These are phyloP conservation scores for Asarcornis scutulata DNA, from an alignment of 2,113 vertebrate species.

Conservation along the genomic window DNA sequence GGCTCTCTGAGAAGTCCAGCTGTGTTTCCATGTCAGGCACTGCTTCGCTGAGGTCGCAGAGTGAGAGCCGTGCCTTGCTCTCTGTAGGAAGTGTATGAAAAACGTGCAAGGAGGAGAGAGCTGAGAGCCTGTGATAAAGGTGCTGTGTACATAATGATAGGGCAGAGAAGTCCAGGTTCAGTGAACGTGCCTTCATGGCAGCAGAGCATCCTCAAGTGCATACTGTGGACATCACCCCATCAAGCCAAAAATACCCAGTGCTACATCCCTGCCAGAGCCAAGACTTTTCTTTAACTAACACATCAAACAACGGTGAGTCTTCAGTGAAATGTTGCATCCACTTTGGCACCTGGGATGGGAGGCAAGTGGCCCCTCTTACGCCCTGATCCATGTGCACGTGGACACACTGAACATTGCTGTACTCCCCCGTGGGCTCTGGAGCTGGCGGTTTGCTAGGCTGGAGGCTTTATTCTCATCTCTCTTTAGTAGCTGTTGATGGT, in stretches of 20 bases:
- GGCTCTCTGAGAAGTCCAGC: neutral
- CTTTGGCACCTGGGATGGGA: no score
- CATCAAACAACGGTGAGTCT: slow-evolving; percentile 21
- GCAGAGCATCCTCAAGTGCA: neutral
- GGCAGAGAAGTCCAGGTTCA: neutral
- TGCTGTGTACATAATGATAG: slow-evolving; percentile 5
- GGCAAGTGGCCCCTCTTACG: no score
- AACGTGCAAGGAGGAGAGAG: neutral
- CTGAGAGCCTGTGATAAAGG: neutral
- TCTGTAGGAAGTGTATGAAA: neutral
- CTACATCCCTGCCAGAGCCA: neutral
- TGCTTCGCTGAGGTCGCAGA: neutral
- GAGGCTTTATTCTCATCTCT: slow-evolving; percentile 8
- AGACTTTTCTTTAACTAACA: neutral
- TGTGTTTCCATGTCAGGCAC: neutral
- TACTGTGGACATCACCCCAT: neutral
- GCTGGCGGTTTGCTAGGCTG: neutral
- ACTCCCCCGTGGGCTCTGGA: neutral
- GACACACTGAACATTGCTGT: neutral
- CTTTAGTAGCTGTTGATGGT: neutral
- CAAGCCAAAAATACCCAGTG: neutral
- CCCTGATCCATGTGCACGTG: neutral
- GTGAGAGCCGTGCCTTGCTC: neutral
- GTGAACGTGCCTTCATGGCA: neutral
- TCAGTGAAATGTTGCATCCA: slow-evolving; percentile 34